Percentiles rank a stretch among this genome's conserved stretches.
phyloP scores from a whole-genome alignment of 2,113 vertebrate species.

The Prietella phreatophila region DNA sequence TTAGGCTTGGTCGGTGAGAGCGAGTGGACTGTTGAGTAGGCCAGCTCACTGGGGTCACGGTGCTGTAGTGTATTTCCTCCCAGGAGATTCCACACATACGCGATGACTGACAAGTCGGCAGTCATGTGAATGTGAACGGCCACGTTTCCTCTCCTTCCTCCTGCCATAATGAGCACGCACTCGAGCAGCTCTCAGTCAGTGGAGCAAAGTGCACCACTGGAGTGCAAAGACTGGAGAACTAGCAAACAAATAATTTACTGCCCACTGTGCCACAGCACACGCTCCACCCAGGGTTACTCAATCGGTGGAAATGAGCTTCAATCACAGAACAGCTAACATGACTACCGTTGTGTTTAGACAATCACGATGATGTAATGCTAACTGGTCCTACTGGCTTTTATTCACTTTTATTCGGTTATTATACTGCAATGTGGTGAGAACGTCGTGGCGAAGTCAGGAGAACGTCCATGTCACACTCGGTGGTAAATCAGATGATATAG shows the following conservation, averaged over 20 bases:
- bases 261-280: not conserved
- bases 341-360: not conserved
- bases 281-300: conserved; percentile 17
- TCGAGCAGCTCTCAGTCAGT: not conserved
- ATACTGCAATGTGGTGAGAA: not conserved
- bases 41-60: conserved; percentile 2
- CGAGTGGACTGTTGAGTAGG: not conserved
- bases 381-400: not conserved
- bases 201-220: conserved; percentile 4
- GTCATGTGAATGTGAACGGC: conserved; percentile 30
- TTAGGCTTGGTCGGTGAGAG: conserved; percentile 16
- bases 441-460: not conserved
- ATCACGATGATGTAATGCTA: conserved; percentile 2
- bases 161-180: not conserved
- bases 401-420: conserved; percentile 2
- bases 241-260: conserved; percentile 11
- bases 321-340: conserved; percentile 2
- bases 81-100: not conserved
- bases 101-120: conserved; percentile 24
- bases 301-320: conserved; percentile 6
- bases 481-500: not conserved
- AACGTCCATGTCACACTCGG: not conserved
- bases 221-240: not conserved
- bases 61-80: conserved; percentile 35
- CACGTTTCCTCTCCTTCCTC: conserved; percentile 49